Base-by-base conservation (phyloP, 2,113 vertebrate species). In the Colistium nudipinnis region DNA sequence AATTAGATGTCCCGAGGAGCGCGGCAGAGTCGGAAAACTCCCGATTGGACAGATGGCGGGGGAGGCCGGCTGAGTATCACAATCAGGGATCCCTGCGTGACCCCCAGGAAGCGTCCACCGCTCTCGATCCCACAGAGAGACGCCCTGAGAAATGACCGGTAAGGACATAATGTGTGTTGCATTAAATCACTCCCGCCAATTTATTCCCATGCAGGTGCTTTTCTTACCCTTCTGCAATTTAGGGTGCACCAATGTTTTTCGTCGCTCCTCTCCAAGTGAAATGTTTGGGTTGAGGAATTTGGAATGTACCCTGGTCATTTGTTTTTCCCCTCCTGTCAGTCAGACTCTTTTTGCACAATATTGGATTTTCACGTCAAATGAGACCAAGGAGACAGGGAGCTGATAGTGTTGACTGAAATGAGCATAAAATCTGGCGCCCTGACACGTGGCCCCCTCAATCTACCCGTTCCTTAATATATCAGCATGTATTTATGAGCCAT, bases 1-100 rank as follows among this genome's bases (percentile, higher is more conserved):
- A 76, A 74, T 83, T 78, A 83, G 38, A 77, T 83, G 79, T 76
- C 62, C 63, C 35, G 41, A 11, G 47, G 51, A 70, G 68, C 44
- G 45, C 19, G 28, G 39, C 27, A 28, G 48, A 66, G 62, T 43
- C 24, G 2, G 49, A 57, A 41, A 17, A 62, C 51, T 30, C n/a
- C n/a, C n/a, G 69, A 85, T 74, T 6, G 14, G 35, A 74, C 48
- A 59, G 59, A 76, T 74, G 53, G 64, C 19, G 28, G 22, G 17
- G 53, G 41, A 74, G 36, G 24, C 27, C 51, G 9, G 17, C 47
- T 39, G 59, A 70, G 62, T 77, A 35, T 66, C 54, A 52, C 39
- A 68, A 74, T 74, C 53, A n/a, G 31, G 17, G 67, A 63, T 63
- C 59, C 22, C 20, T 48, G 24, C 38, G 9, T 59, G 49, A 61